Percentiles rank a stretch among this genome's conserved stretches.
These are phyloP conservation scores for Girardinus metallicus DNA, from an alignment of 2,797 vertebrate genomes.

Conservation along the genomic window DNA sequence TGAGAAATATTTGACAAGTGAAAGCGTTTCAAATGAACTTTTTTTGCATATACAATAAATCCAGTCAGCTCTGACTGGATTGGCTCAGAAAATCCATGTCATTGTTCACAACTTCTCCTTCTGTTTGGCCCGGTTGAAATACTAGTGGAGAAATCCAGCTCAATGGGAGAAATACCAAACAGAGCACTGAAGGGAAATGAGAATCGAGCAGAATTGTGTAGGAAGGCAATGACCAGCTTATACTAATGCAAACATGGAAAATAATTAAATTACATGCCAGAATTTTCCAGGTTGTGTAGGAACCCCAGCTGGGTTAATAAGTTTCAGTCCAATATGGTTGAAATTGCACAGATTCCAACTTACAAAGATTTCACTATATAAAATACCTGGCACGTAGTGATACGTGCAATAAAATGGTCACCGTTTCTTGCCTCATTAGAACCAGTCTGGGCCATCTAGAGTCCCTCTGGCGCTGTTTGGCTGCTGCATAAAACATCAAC, in stretches of 20 bases:
- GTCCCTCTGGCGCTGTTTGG: conserved; percentile 26
- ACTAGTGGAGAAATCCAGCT: too few species aligned
- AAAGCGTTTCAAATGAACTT: background rate
- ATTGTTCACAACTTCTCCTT: too few species aligned
- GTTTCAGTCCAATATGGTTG: background rate
- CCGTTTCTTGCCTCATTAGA: background rate
- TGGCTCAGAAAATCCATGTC: too few species aligned
- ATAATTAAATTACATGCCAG: background rate
- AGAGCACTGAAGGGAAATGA: too few species aligned
- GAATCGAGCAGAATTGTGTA: too few species aligned
- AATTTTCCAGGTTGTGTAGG: background rate
- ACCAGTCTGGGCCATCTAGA: conserved; percentile 25
- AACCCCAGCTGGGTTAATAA: background rate
- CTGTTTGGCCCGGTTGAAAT: too few species aligned
- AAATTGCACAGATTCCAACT: conserved; percentile 2
- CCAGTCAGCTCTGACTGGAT: too few species aligned
- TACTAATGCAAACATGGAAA: background rate
- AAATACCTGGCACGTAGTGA: conserved; percentile 22
- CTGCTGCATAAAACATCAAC: conserved; percentile 32
- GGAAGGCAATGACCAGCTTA: background rate
- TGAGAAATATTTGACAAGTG: background rate
- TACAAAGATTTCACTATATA: conserved; percentile 15
- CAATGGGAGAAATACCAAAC: background rate
- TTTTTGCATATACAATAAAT: too few species aligned
- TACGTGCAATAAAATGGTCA: conserved; percentile 30